Percentiles rank a stretch among this genome's conserved stretches.
phyloP scores from a whole-genome alignment of 2,797 vertebrate species.

The Columba guinea region DNA sequence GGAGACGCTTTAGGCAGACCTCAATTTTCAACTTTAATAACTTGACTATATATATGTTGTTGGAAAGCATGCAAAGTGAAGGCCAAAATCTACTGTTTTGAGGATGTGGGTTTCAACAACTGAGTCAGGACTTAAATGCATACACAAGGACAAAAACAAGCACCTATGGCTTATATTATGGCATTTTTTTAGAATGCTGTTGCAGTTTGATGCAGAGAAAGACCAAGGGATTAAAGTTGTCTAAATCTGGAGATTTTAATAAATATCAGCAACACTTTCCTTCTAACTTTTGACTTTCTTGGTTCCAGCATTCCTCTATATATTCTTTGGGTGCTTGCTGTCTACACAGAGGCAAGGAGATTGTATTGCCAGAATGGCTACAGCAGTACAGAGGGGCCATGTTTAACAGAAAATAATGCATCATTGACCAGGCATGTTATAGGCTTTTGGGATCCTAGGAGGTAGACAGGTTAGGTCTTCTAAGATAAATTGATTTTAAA shows the following conservation, averaged over 20 bases:
- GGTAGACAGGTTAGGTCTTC: not conserved
- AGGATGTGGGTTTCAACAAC: not conserved
- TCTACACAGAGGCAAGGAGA: not conserved
- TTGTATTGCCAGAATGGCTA: not conserved
- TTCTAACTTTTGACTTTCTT: not conserved
- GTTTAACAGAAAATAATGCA: not conserved
- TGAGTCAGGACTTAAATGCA: not conserved
- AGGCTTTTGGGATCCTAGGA: not conserved
- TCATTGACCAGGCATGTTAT: not conserved
- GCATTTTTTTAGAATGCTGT: not conserved
- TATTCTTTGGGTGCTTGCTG: not conserved
- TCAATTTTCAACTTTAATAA: slow-evolving; percentile 14
- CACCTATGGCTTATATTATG: not conserved
- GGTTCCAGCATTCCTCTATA: not conserved
- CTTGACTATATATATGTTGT: not conserved
- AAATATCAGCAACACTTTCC: not conserved
- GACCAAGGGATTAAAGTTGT: not conserved
- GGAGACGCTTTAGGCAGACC: not conserved
- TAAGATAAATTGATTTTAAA: not conserved
- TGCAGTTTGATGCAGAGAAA: not conserved
- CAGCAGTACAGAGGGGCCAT: not conserved
- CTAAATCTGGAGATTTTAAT: not conserved
- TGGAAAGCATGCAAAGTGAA: not conserved
- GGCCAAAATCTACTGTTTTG: not conserved
- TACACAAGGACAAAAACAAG: not conserved